Evolutionary conservation across 2,797 vertebrate species (phyloP), one percentile per base, ranked within the genome.

Genomic region (Zonotrichia albicollis): DNA sequence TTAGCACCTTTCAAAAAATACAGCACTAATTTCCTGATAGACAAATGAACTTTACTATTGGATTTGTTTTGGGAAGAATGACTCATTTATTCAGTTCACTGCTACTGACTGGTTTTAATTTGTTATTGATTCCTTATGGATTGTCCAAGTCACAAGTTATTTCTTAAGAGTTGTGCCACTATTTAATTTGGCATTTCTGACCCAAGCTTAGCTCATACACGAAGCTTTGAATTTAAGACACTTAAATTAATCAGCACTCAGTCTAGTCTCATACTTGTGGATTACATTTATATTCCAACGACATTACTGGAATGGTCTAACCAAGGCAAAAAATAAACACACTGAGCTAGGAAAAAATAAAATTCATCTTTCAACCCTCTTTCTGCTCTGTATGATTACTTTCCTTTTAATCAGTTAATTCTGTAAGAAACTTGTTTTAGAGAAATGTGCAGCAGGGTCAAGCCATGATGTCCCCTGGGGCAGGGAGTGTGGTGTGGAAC

Each of bases 181-280:
- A 77, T 96, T 96, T 97, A 96, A 92, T 87, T 94, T 97, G 95
- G 94, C 95, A 74, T 95, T 95, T 95, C 71, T 93, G 87, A 74
- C 87, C 64, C 73, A 76, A 34, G 93, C 89, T 97, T 93, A 97
- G 93, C 81, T 96, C 89, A 94, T 96, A 76, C 74, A 64, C 0
- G 1, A 82, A 93, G 67, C 84, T 91, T 73, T 92, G 85, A 79
- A 96, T 88, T 71, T 90, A 88, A 91, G 93, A 94, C 85, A 76
- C 77, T 97, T 93, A 32, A 14, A 87, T 93, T 93, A 92, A 95
- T 96, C 89, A 95, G 85, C 74, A 65, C 88, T 94, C 3, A 2
- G 53, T 74, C 91, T 86, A 61, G 77, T 84, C 71, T 91, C 67
- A 45, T 93, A 58, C 65, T 93, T 95, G 78, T 68, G 84, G 70